Evolutionary conservation across 2,888 invertebrate genomes (phyloP), one percentile per base, ranked within the genome.

Genomic region (Trichogramma dendrolimi): DNA sequence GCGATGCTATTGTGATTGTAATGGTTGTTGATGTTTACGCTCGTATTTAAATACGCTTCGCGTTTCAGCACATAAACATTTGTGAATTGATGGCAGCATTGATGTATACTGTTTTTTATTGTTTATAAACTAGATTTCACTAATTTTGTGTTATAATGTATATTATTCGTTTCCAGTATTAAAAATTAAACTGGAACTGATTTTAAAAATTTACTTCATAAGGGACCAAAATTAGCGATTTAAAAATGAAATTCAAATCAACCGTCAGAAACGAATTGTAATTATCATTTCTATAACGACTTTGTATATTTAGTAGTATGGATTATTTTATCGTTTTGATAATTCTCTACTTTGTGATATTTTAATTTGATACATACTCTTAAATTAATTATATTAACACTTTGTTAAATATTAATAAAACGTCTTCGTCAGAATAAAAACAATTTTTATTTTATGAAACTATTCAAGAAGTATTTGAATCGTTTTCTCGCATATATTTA

Each of bases 261-360:
- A 44, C 42, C 11, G 51, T 52, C 58, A 41, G 58, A 61, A 27
- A n/a, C 39, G 14, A n/a, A 52, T 56, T 10, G 49, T 54, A 60
- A 42, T 52, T 59, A 57, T 59, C 52, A 63, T 49, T 61, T 40
- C 44, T 49, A 11, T 47, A 60, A 50, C 6, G 47, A 55, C 52
- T 63, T 47, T 63, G 59, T 63, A 63, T 50, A 65, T 60, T 62
- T 56, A 11, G 5, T 62, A 58, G 55, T 50, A 63, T 42, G 58
- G 54, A 63, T 60, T 65, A 61, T 63, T 65, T 63, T 61, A 63
- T 63, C 54, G 50, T 63, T 63, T 65, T 65, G 60, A 62, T 62
- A 62, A 62, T 49, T 11, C 54, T 11, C 55, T 64, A 64, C 57
- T 62, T 60, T 65, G 65, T 65, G 65, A 65, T 65, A 62, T 58